phyloP scores from a whole-genome alignment of 2,797 vertebrate species.

The Muscicapa comitata region DNA sequence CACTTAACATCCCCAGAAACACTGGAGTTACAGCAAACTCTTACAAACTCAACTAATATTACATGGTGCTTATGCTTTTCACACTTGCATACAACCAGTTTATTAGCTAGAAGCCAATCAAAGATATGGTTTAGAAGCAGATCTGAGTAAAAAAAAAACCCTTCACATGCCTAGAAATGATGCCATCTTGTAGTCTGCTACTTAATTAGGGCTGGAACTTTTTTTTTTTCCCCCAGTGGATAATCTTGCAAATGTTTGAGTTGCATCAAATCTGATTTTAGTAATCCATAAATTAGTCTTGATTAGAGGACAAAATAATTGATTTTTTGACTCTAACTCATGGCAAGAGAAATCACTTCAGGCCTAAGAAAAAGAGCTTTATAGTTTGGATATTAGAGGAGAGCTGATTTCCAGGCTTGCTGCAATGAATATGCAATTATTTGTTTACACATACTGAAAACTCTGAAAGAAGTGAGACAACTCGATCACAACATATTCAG shows the following conservation, averaged over 20 bases:
- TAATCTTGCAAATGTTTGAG: background rate
- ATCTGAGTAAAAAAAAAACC: background rate
- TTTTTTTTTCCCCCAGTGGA: background rate
- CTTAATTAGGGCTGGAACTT: background rate
- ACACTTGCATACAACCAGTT: background rate
- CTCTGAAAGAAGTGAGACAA: background rate
- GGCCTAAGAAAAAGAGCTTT: background rate
- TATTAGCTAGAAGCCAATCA: background rate
- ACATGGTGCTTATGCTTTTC: background rate
- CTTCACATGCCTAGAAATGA: background rate
- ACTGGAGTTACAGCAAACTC: background rate
- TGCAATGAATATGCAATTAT: background rate
- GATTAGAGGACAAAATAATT: background rate
- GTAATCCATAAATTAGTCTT: conserved; percentile 16
- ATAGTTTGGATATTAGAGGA: background rate
- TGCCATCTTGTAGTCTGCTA: background rate
- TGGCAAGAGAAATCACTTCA: background rate
- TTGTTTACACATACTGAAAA: background rate
- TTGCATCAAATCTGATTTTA: conserved; percentile 19
- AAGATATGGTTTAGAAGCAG: background rate
- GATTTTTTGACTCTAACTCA: background rate
- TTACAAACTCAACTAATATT: background rate
- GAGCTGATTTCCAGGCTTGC: background rate
- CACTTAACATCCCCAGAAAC: background rate
- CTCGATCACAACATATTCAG: background rate